A percentile compares a stretch with the other conserved stretches of the same genome.
Evolutionary conservation across 2,888 invertebrate species (phyloP).

Genomic region (Netelia fuscicornis): DNA sequence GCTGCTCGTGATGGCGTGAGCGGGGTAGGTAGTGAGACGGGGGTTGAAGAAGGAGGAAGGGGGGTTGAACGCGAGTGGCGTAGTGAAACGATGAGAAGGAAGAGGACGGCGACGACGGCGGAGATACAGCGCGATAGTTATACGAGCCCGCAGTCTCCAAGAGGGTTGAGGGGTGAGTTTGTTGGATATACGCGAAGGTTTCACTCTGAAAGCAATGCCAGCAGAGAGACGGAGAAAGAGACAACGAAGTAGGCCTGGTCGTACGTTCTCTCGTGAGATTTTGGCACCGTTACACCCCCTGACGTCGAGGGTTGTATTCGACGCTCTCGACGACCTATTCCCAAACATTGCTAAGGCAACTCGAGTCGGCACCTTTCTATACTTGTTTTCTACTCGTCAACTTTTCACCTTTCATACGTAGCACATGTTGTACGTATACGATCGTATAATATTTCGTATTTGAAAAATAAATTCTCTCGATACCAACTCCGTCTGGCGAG

Average conservation of each 20-base stretch:
- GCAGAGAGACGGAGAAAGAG: constrained; percentile 59
- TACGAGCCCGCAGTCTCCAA: constrained; percentile 36
- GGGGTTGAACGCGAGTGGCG: constrained; percentile 66
- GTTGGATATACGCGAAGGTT: constrained; percentile 30
- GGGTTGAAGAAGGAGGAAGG: constrained; percentile 38
- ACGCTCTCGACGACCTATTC: constrained; percentile 77
- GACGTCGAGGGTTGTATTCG: constrained; percentile 59
- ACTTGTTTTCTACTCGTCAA: background rate
- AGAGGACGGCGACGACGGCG: constrained; percentile 41
- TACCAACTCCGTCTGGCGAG: no score
- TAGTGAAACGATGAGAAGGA: constrained; percentile 39
- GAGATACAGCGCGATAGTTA: constrained; percentile 51
- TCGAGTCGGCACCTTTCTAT: constrained; percentile 48
- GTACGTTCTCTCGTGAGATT: constrained; percentile 80
- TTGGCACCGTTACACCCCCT: constrained; percentile 80
- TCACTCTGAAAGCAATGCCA: constrained; percentile 14
- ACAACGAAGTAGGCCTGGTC: constrained; percentile 70
- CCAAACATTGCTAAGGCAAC: constrained; percentile 62
- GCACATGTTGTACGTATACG: no score
- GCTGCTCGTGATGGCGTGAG: constrained; percentile 66
- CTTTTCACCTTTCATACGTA: no score
- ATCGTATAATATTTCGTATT: no score
- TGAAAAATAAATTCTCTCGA: no score
- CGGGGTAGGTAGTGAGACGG: constrained; percentile 59
- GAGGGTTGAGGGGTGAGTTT: constrained; percentile 45